Percentiles rank a stretch among this genome's conserved stretches.
These are phyloP conservation scores for Orthonyx spaldingii DNA, from an alignment of 2,113 vertebrate species.

Conservation along the genomic window DNA sequence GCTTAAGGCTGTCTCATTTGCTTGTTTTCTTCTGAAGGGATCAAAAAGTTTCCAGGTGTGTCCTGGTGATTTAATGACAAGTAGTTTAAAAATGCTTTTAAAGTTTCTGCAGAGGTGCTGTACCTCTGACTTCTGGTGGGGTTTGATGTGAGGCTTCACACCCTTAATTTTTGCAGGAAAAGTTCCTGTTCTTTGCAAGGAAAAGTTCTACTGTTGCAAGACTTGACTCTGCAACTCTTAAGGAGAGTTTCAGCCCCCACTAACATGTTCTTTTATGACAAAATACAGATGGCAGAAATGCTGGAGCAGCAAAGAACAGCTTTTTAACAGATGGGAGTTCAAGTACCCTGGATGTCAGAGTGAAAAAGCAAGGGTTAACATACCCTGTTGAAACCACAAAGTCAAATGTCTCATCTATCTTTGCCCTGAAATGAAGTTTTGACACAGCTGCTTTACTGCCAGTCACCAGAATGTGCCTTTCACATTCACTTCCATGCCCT, in stretches of 20 bases:
- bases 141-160: accelerated
- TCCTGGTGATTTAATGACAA: neutral
- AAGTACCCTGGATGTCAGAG: neutral
- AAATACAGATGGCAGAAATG: neutral
- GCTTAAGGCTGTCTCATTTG: neutral
- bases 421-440: neutral
- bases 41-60: neutral
- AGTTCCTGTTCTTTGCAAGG: neutral
- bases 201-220: neutral
- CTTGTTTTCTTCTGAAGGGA: neutral
- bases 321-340: neutral
- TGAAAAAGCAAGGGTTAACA: neutral
- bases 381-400: neutral
- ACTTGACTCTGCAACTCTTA: neutral
- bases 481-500: neutral
- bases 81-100: neutral
- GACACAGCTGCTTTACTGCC: neutral
- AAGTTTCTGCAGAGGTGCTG: neutral
- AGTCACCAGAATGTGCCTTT: neutral
- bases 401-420: neutral
- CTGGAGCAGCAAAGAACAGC: neutral
- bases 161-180: neutral
- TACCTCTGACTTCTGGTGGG: neutral
- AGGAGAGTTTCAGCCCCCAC: neutral
- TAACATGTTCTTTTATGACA: neutral